These are phyloP conservation scores for Falco cherrug DNA, from an alignment of 2,797 vertebrate genomes.

Conservation along the genomic window DNA sequence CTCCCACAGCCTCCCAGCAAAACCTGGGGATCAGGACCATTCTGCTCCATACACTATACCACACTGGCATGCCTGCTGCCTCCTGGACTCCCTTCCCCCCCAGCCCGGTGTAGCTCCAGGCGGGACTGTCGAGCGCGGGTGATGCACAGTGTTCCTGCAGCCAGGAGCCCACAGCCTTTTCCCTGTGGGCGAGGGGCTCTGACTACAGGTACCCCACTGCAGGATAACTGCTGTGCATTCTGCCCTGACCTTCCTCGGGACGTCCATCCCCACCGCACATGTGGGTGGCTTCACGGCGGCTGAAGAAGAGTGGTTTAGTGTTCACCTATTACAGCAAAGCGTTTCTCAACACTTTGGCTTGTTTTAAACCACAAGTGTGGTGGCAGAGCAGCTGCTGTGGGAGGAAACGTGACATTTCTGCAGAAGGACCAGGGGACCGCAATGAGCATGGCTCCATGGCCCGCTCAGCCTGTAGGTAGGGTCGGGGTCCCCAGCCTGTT, in stretches of 20 bases:
- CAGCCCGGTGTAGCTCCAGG: neutral
- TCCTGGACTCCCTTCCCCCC: neutral
- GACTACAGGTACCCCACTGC: accelerated
- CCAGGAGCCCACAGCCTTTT: neutral
- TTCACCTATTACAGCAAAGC: neutral
- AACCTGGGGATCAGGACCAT: neutral
- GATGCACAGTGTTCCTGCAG: neutral
- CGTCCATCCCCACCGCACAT: accelerated
- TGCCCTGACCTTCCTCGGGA: neutral
- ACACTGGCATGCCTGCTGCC: neutral
- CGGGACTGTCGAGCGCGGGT: accelerated
- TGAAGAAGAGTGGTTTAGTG: neutral
- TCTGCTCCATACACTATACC: neutral
- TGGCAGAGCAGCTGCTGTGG: neutral
- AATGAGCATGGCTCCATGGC: neutral
- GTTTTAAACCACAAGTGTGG: neutral
- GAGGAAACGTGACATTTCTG: neutral
- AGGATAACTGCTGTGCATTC: accelerated
- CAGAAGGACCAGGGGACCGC: neutral
- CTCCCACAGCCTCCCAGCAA: neutral
- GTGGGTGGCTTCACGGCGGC: accelerated
- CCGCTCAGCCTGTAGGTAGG: neutral
- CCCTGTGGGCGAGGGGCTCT: neutral
- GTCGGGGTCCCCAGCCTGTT: too few species aligned
- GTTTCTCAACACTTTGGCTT: neutral